Conservation (phyloP, 2,888 invertebrate genomes). For the Drosophila paramelanica region DNA sequence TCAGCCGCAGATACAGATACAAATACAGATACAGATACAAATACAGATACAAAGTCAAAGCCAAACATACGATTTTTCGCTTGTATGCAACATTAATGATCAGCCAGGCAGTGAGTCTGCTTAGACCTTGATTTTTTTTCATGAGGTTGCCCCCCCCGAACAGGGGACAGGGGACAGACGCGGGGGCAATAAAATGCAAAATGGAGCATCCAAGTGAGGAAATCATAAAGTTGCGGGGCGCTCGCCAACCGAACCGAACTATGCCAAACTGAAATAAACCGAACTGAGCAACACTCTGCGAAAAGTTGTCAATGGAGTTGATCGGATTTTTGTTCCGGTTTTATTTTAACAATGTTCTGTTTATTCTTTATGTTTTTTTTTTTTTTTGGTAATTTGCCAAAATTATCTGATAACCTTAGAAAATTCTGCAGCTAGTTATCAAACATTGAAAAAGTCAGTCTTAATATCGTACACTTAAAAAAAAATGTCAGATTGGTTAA, state of each 20-base stretch:
- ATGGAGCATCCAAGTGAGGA: slow-evolving; percentile 32
- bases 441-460: neutral
- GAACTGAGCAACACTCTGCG: slow-evolving; percentile 4
- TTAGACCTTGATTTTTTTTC: slow-evolving; percentile 57
- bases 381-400: slow-evolving; percentile 25
- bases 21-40: slow-evolving; percentile 1
- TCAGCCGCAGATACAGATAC: slow-evolving; percentile 8
- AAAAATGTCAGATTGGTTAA: neutral
- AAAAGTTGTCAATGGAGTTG: slow-evolving; percentile 29
- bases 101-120: slow-evolving; percentile 47
- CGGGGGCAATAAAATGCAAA: slow-evolving; percentile 37
- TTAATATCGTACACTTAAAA: neutral
- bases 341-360: neutral
- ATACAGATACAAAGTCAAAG: neutral
- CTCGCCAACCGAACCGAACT: slow-evolving; percentile 1
- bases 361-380: neutral
- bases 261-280: neutral
- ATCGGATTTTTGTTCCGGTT: slow-evolving; percentile 15
- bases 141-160: slow-evolving; percentile 1
- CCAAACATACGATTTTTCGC: slow-evolving; percentile 4
- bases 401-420: slow-evolving; percentile 32
- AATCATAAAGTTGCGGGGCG: slow-evolving; percentile 28
- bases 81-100: slow-evolving; percentile 67
- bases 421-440: neutral
- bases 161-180: too few relatives aligned